Evolutionary conservation across 2,888 invertebrate genomes (phyloP).

Genomic region (Lycophotia porphyrea): DNA sequence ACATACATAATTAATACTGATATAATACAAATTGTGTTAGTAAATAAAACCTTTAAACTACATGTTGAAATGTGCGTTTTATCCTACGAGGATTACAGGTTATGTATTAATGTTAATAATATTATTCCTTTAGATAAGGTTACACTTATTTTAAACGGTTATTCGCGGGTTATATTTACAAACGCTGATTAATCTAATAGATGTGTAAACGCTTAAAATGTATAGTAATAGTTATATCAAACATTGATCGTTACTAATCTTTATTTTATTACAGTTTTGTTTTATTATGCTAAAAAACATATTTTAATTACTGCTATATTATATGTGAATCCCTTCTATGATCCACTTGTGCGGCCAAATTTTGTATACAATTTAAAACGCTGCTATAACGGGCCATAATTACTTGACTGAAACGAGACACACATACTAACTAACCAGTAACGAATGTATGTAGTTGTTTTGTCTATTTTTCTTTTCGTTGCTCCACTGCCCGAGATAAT

Average conservation of each 20-base stretch:
- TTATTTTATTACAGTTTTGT: not conserved
- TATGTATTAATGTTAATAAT: not conserved
- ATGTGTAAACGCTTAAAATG: no score
- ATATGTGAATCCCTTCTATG: not conserved
- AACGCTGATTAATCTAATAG: no score
- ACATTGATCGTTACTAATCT: not conserved
- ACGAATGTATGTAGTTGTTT: not conserved
- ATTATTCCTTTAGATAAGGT: not conserved
- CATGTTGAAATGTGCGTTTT: no score
- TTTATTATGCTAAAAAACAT: not conserved
- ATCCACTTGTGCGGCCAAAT: conserved; percentile 4
- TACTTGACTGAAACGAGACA: conserved; percentile 7
- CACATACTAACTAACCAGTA: not conserved
- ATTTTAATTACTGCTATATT: not conserved
- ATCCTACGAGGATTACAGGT: no score
- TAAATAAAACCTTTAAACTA: no score
- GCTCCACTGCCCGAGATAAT: conserved; percentile 38
- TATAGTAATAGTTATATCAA: no score
- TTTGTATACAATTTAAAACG: not conserved
- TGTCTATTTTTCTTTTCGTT: conserved; percentile 8
- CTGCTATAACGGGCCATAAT: not conserved
- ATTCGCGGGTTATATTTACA: not conserved
- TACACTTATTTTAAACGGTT: not conserved
- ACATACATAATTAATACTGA: no score
- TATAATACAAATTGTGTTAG: no score